Percentiles rank a stretch among this genome's conserved stretches.
Conservation (phyloP, 2,888 invertebrate species). For the Eristalinus sepulchralis region DNA sequence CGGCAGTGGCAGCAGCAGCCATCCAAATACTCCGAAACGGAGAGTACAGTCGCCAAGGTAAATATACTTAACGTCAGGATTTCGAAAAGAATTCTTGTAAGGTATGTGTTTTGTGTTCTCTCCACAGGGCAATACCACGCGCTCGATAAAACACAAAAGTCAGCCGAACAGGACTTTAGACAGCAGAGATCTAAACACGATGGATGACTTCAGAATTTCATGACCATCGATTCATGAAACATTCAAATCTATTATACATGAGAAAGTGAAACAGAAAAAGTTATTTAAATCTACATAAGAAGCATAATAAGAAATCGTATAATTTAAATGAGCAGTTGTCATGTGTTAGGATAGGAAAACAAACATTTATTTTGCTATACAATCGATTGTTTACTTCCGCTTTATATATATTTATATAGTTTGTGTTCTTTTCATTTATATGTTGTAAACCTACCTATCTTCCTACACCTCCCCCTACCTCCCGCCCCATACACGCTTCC, state of each 20-base stretch:
- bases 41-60: conserved; percentile 79
- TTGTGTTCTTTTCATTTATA: conserved; percentile 12
- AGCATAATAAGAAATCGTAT: conserved; percentile 28
- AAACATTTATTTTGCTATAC: conserved; percentile 64
- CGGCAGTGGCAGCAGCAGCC: conserved; percentile 65
- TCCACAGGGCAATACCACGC: conserved; percentile 77
- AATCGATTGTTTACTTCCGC: conserved; percentile 39
- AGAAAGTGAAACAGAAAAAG: conserved; percentile 11
- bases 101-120: conserved; percentile 26
- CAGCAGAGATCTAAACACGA: conserved; percentile 45
- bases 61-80: conserved; percentile 29
- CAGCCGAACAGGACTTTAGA: conserved; percentile 32
- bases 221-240: conserved; percentile 34
- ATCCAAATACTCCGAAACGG: conserved; percentile 79
- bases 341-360: conserved; percentile 62
- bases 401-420: conserved; percentile 8
- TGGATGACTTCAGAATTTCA: conserved; percentile 27
- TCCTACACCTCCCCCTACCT: not conserved
- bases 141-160: conserved; percentile 75
- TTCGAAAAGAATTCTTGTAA: not conserved
- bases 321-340: conserved; percentile 66
- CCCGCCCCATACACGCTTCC: no score
- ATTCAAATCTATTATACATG: conserved; percentile 43
- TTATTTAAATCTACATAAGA: conserved; percentile 13
- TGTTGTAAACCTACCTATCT: conserved; percentile 24